These are phyloP conservation scores for Poecilia velifera DNA, from an alignment of 2,797 vertebrate species.

Conservation along the genomic window DNA sequence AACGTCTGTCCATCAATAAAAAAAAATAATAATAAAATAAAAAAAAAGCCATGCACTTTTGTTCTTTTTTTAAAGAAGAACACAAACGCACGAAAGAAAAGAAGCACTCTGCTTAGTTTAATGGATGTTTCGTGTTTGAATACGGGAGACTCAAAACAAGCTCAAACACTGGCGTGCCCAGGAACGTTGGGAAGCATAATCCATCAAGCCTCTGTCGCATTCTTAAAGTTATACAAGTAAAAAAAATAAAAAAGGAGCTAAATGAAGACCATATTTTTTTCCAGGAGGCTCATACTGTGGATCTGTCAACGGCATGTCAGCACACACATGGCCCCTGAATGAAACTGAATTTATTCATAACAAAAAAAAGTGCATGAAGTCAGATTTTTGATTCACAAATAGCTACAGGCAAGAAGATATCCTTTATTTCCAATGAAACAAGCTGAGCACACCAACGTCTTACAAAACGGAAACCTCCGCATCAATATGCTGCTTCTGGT, in stretches of 20 bases:
- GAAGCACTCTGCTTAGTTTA: background rate
- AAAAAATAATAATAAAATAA: too few species aligned
- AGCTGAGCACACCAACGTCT: background rate
- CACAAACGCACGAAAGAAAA: background rate
- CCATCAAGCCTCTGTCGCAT: background rate
- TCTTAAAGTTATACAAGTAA: background rate
- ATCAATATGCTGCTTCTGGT: slow-evolving; percentile 15
- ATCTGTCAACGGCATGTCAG: background rate
- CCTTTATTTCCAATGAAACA: background rate
- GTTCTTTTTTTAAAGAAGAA: background rate
- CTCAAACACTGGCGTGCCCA: background rate
- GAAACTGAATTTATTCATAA: background rate
- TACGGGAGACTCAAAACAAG: background rate
- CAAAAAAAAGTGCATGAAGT: background rate
- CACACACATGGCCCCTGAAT: background rate
- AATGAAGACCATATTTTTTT: background rate
- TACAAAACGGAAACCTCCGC: slow-evolving; percentile 22
- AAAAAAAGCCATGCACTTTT: background rate
- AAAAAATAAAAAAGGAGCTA: background rate
- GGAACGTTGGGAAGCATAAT: background rate
- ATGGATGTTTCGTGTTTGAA: background rate
- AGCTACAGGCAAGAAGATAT: background rate
- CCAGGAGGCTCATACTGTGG: background rate
- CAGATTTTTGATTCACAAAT: background rate
- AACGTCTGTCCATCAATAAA: background rate